Evolutionary conservation across 2,113 vertebrate species (phyloP), one percentile per base, ranked within the genome.

Genomic region (Channa argus): DNA sequence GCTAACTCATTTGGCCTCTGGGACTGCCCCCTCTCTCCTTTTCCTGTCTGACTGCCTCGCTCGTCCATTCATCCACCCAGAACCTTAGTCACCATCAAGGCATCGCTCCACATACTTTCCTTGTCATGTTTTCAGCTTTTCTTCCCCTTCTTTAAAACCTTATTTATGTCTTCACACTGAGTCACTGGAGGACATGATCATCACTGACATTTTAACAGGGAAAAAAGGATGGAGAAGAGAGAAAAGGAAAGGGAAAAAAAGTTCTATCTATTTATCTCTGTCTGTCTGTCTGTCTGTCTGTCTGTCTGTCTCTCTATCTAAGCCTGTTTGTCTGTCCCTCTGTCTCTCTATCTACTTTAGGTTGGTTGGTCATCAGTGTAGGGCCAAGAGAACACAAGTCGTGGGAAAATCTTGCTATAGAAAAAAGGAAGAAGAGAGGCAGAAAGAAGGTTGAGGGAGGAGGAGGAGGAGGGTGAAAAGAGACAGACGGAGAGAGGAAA

Each of bases 81-180:
- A 71, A 68, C 58, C 89, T 92, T 92, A 93, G 89, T 93, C 90
- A 92, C 83, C 84, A 62, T 61, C 62, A 5, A 79, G 80, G 72
- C 88, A 92, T 86, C 73, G 43, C 88, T 88, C 84, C 85, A 74
- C 86, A 88, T 73, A 87, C 86, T 90, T 92, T 83, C 84, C 90
- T 82, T 15, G 69, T 90, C 83, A 85, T 89, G 60, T 78, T 81
- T 82, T 80, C 63, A 60, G 46, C 82, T 47, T 43, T 64, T 54
- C 59, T 62, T 65, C 2, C 59, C 84, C 72, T 5, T 54, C 45
- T 45, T 68, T 47, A 50, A 74, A 76, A 63, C 61, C 80, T 90
- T 84, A 76, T 87, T 86, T 86, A 83, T 85, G 83, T 92, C 55
- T 79, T 87, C 64, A 64, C 77, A 61, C 67, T 85, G 91, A 92